A percentile compares a stretch with the other conserved stretches of the same genome.
These are phyloP conservation scores for Microplitis mediator DNA, from an alignment of 1,140 invertebrate species.

Conservation along the genomic window DNA sequence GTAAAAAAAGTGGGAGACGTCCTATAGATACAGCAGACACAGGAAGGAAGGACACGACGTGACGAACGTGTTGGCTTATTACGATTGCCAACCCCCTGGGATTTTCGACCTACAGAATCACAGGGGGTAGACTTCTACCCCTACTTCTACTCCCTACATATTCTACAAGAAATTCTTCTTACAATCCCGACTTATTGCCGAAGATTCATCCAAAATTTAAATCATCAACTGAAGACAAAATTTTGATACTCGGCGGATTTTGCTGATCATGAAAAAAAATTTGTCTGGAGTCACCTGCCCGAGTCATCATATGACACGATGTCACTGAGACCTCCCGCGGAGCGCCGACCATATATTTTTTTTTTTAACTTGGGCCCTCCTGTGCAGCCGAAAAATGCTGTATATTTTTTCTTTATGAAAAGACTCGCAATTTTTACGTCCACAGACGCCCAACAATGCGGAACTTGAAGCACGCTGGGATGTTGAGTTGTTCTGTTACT, in stretches of 20 bases:
- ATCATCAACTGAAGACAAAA: no score
- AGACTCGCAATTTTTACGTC: constrained; percentile 42
- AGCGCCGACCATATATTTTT: constrained; percentile 37
- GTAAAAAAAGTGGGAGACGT: no score
- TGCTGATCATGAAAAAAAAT: no score
- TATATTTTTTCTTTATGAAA: constrained; percentile 3
- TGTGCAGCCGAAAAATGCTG: not conserved
- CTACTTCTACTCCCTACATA: no score
- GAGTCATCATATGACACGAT: no score
- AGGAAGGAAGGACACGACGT: constrained; percentile 24
- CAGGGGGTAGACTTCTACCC: constrained; percentile 29
- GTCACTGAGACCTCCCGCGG: no score
- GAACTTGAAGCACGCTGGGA: constrained; percentile 1
- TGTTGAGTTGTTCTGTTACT: not conserved
- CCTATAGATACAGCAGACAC: not conserved
- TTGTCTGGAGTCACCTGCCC: no score
- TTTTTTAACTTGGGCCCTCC: constrained; percentile 11
- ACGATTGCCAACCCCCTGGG: constrained; percentile 53
- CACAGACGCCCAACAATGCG: constrained; percentile 31
- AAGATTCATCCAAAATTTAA: no score
- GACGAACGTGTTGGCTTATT: constrained; percentile 47
- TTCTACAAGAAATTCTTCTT: no score
- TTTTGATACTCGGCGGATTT: no score
- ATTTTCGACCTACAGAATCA: constrained; percentile 47
- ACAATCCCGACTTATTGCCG: no score